These are phyloP conservation scores for Beroe ovata DNA, from an alignment of 37 sponge, comb jelly and placozoan species.

Conservation along the genomic window DNA sequence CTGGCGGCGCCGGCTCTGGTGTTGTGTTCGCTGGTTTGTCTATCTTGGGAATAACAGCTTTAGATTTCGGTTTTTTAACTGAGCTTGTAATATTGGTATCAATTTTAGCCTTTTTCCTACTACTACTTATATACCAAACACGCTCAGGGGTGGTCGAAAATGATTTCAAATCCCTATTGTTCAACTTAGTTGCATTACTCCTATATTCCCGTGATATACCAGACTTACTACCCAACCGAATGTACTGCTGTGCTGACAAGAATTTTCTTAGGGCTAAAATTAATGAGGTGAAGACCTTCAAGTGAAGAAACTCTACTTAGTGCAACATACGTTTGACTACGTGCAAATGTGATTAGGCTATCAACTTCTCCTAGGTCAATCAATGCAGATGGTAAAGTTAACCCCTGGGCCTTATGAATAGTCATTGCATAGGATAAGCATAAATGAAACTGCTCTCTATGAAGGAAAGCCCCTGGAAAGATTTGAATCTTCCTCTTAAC, in stretches of 20 bases:
- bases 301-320: not conserved
- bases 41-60: too few relatives aligned
- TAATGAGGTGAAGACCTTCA: slow-evolving; percentile 21
- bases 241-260: not conserved
- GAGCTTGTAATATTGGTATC: not conserved
- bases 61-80: too few relatives aligned
- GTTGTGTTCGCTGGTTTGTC: too few relatives aligned
- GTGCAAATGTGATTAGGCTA: not conserved
- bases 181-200: too few relatives aligned
- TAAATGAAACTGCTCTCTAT: not conserved
- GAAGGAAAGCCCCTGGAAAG: not conserved
- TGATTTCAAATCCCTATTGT: not conserved
- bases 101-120: not conserved
- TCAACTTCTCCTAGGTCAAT: not conserved
- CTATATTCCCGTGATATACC: not conserved
- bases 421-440: not conserved
- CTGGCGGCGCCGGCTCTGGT: too few relatives aligned
- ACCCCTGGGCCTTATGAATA: slow-evolving; percentile 12
- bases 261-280: slow-evolving; percentile 1
- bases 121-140: not conserved
- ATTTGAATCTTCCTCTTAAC: not conserved
- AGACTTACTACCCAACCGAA: not conserved
- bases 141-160: not conserved
- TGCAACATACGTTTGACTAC: not conserved
- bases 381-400: not conserved